These are phyloP conservation scores for Pyrrhura leucotis DNA, from an alignment of 2,797 vertebrate species.

Conservation along the genomic window DNA sequence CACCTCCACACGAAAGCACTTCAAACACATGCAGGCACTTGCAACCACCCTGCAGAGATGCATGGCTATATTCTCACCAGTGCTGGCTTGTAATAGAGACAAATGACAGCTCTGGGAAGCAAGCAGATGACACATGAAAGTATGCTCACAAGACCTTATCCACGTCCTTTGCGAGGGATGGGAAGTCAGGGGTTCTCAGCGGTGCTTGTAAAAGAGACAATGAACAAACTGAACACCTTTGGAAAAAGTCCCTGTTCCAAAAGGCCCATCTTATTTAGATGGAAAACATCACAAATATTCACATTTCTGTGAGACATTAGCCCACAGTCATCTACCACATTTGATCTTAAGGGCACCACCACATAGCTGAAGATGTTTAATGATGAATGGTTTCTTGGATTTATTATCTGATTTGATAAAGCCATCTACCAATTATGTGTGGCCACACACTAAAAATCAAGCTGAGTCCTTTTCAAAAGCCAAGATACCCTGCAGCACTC, in stretches of 20 bases:
- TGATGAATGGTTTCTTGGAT: neutral
- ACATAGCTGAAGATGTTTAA: neutral
- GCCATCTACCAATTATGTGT: neutral
- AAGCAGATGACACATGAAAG: neutral
- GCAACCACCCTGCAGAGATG: neutral
- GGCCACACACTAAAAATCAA: neutral
- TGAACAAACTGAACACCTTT: neutral
- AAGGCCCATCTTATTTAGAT: neutral
- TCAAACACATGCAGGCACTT: neutral
- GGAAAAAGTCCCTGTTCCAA: neutral
- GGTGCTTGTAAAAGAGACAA: neutral
- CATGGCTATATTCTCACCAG: neutral
- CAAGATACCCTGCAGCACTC: neutral
- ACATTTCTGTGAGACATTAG: neutral
- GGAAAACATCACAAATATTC: neutral
- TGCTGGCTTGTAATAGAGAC: neutral
- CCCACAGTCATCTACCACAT: neutral
- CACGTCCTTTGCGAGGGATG: neutral
- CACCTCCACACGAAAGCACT: neutral
- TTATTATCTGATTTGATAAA: neutral
- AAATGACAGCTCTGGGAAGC: neutral
- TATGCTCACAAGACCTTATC: neutral
- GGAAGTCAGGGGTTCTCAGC: neutral
- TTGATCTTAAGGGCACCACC: neutral
- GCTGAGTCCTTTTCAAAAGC: neutral